Evolutionary conservation across 2,797 vertebrate species (phyloP).

Genomic region (Chaetodon trifasciatus): DNA sequence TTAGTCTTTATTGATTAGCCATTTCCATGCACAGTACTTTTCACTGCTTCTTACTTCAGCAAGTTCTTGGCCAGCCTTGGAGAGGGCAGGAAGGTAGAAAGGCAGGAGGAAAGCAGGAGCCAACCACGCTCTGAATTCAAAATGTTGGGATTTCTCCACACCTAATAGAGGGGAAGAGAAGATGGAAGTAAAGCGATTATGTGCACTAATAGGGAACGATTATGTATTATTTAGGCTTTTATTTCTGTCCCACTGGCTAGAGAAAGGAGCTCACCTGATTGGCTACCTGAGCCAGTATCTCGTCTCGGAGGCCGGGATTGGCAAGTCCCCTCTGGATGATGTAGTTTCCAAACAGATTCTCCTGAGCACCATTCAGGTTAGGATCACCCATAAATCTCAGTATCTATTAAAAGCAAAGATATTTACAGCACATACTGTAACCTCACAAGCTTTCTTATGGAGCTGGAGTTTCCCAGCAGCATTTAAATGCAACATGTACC

Average conservation of each 20-base stretch:
- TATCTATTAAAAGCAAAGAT: conserved; percentile 81
- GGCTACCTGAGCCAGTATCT: conserved; percentile 93
- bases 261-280: conserved; percentile 85
- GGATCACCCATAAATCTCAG: conserved; percentile 97
- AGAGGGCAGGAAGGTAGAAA: conserved; percentile 91
- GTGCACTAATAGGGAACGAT: background rate
- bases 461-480: conserved; percentile 14
- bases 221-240: background rate
- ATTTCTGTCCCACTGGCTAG: background rate
- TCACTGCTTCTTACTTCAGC: conserved; percentile 89
- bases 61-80: conserved; percentile 90
- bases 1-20: background rate
- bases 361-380: conserved; percentile 88
- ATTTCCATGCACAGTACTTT: background rate
- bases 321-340: conserved; percentile 94
- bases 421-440: background rate
- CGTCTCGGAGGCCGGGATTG: conserved; percentile 89
- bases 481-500: conserved; percentile 80
- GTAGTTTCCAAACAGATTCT: conserved; percentile 95
- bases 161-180: conserved; percentile 67
- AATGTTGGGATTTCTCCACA: conserved; percentile 89
- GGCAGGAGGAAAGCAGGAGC: conserved; percentile 93
- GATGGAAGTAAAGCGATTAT: background rate
- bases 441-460: background rate
- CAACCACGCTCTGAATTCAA: conserved; percentile 94